phyloP scores from a whole-genome alignment of 2,113 vertebrate genomes.

The Synodontis membranacea region DNA sequence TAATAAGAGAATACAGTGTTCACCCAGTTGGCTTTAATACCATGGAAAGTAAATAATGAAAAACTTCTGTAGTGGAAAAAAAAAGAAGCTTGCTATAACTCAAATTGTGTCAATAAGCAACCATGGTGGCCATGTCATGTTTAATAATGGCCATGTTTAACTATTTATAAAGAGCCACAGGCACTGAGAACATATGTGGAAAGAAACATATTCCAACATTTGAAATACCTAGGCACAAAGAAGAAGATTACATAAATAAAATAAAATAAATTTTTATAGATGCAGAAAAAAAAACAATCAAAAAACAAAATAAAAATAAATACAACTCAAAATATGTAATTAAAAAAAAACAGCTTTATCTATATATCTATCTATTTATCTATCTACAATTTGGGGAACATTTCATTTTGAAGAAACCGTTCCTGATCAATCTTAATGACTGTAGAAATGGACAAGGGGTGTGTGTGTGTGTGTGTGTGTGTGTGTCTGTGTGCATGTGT shows the following conservation, averaged over 20 bases:
- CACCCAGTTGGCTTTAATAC: not conserved
- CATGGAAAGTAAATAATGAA: not conserved
- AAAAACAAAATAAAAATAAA: too few relatives aligned
- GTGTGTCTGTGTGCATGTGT: too few relatives aligned
- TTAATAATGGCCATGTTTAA: not conserved
- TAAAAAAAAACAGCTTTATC: not conserved
- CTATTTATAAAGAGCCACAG: conserved; percentile 1
- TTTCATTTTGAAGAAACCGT: not conserved
- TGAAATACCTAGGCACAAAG: not conserved
- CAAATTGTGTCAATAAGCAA: conserved; percentile 3
- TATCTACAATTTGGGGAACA: not conserved
- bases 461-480: not conserved
- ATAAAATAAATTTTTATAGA: not conserved
- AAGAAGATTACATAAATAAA: not conserved
- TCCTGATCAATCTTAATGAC: not conserved
- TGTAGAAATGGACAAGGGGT: not conserved
- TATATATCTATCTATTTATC: not conserved
- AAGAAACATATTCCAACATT: not conserved
- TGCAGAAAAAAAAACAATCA: not conserved
- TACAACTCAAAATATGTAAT: too few relatives aligned
- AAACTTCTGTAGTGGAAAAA: not conserved
- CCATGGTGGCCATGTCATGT: not conserved
- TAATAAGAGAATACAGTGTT: not conserved
- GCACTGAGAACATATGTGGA: not conserved
- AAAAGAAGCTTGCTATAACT: not conserved